These are phyloP conservation scores for Orchesella cincta DNA, from an alignment of 1,140 invertebrate genomes.

Conservation along the genomic window DNA sequence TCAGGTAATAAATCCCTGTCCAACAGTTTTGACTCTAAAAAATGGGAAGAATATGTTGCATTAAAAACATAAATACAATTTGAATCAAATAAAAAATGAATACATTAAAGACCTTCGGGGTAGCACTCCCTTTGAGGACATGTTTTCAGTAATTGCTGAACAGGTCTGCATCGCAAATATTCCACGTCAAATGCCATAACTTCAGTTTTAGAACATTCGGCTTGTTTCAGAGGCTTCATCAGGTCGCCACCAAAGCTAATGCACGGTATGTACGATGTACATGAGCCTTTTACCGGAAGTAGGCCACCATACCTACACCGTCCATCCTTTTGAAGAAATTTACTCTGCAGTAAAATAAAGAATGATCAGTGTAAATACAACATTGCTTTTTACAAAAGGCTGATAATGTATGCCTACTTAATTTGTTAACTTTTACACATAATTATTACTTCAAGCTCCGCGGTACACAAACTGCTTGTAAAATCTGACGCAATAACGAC, in stretches of 20 bases:
- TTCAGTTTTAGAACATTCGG: not conserved
- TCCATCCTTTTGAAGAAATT: not conserved
- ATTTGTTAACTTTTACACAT: not conserved
- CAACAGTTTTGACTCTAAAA: too few relatives aligned
- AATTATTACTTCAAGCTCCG: not conserved
- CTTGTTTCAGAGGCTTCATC: not conserved
- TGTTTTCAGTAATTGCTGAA: not conserved
- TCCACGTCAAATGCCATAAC: not conserved
- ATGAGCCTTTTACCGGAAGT: slow-evolving; percentile 8
- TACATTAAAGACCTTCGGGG: too few relatives aligned
- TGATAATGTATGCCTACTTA: too few relatives aligned
- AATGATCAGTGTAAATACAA: not conserved
- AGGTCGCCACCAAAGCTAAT: slow-evolving; percentile 2
- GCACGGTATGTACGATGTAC: slow-evolving; percentile 14
- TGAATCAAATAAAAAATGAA: too few relatives aligned
- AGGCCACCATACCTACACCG: not conserved
- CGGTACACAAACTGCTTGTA: not conserved
- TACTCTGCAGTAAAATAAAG: not conserved
- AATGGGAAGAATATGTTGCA: too few relatives aligned
- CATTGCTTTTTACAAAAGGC: not conserved
- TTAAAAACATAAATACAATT: too few relatives aligned
- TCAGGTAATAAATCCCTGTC: too few relatives aligned
- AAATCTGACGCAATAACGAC: not conserved
- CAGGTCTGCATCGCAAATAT: not conserved
- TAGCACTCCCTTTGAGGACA: not conserved